Conservation (phyloP, 1,140 invertebrate species). For the Diorhabda elongata region DNA sequence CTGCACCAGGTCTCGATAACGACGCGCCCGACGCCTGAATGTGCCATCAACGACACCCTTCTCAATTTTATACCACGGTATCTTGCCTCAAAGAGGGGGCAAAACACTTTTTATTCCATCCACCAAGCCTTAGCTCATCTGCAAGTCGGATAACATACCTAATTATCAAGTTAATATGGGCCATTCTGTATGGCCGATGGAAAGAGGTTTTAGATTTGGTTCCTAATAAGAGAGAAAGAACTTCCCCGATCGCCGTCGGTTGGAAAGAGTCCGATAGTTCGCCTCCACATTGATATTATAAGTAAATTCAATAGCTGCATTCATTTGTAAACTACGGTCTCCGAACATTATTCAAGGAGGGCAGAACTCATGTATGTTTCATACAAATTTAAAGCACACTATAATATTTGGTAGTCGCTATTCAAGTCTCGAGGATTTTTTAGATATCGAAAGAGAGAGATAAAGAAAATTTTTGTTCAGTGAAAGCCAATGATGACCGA, state of each 20-base stretch:
- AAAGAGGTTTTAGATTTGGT: slow-evolving; percentile 48
- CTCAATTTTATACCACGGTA: slow-evolving; percentile 47
- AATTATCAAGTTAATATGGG: slow-evolving; percentile 86
- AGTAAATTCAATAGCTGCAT: slow-evolving; percentile 70
- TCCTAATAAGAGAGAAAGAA: slow-evolving; percentile 36
- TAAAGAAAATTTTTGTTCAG: slow-evolving; percentile 25
- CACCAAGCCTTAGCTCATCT: slow-evolving; percentile 62
- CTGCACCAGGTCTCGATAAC: slow-evolving; percentile 29
- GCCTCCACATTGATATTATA: slow-evolving; percentile 66
- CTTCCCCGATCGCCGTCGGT: slow-evolving; percentile 36
- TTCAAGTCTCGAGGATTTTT: slow-evolving; percentile 6
- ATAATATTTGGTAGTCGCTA: slow-evolving; percentile 39
- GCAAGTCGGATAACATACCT: slow-evolving; percentile 85
- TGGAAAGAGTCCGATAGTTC: slow-evolving; percentile 32
- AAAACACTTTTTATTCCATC: slow-evolving; percentile 50
- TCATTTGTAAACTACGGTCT: slow-evolving; percentile 64
- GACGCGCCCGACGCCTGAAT: slow-evolving; percentile 45
- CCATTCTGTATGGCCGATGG: slow-evolving; percentile 56
- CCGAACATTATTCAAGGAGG: slow-evolving; percentile 46
- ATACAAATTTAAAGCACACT: slow-evolving; percentile 46
- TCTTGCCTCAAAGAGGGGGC: slow-evolving; percentile 44
- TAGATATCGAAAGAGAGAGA: slow-evolving; percentile 5
- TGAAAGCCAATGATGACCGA: slow-evolving; percentile 20
- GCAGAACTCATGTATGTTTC: slow-evolving; percentile 49
- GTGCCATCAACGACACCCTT: slow-evolving; percentile 45